These are phyloP conservation scores for Silurus glanis DNA, from an alignment of 2,113 vertebrate species.

Conservation along the genomic window DNA sequence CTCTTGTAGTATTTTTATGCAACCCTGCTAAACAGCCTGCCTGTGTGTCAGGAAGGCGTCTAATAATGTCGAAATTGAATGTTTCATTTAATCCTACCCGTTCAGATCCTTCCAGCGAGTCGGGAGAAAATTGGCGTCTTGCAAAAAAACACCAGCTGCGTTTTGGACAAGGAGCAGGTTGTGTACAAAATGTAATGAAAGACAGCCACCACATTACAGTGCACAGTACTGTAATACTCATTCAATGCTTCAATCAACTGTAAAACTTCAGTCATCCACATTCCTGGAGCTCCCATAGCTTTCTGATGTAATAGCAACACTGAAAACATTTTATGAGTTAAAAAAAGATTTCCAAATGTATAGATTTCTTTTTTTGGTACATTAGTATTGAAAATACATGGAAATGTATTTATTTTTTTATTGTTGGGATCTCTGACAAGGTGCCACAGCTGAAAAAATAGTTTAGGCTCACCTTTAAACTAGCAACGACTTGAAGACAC, in stretches of 20 bases:
- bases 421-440: too few relatives aligned
- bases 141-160: background rate
- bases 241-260: background rate
- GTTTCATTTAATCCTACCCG: background rate
- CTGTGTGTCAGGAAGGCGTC: constrained; percentile 2
- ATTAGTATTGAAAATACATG: too few relatives aligned
- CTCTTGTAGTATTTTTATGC: background rate
- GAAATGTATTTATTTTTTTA: too few relatives aligned
- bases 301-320: background rate
- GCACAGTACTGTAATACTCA: background rate
- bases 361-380: too few relatives aligned
- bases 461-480: too few relatives aligned
- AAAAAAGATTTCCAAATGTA: background rate
- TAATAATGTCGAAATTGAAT: background rate
- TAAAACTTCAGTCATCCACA: background rate
- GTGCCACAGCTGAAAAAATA: too few relatives aligned
- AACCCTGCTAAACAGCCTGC: background rate
- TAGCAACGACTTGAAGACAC: too few relatives aligned
- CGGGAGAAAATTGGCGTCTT: background rate
- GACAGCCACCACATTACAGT: background rate
- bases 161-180: background rate
- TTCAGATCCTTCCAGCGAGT: background rate
- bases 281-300: background rate
- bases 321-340: background rate
- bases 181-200: background rate